Percentiles rank a stretch among this genome's conserved stretches.
phyloP scores from a whole-genome alignment of 2,797 vertebrate species.

The Manis pentadactyla region DNA sequence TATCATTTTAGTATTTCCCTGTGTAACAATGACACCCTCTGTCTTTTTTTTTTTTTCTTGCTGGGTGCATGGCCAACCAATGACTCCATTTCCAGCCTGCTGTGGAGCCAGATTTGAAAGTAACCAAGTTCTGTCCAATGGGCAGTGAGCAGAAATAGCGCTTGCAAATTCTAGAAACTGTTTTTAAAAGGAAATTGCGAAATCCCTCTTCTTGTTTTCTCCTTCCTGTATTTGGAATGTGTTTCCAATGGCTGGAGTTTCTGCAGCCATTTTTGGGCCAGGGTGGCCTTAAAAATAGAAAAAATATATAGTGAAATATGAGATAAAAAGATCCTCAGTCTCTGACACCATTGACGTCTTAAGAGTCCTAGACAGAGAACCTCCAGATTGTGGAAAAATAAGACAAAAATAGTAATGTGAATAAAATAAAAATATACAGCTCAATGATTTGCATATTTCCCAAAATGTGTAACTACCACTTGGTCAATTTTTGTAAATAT shows the following conservation, averaged over 20 bases:
- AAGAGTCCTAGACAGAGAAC: not conserved
- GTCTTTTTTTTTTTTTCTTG: not conserved
- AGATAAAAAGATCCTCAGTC: not conserved
- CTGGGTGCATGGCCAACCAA: conserved; percentile 11
- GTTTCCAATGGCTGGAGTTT: not conserved
- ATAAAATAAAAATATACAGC: not conserved
- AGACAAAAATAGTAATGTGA: not conserved
- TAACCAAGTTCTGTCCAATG: not conserved
- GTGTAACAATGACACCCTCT: not conserved
- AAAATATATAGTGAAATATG: not conserved
- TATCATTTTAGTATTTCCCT: conserved; percentile 18
- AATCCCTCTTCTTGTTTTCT: not conserved
- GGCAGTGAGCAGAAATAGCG: not conserved
- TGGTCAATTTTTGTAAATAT: not conserved
- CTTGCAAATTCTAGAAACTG: not conserved
- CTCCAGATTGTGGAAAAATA: not conserved
- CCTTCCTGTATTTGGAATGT: not conserved
- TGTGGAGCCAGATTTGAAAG: not conserved
- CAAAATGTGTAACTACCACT: not conserved
- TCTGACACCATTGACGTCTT: not conserved
- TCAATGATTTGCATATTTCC: not conserved
- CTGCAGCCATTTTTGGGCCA: not conserved
- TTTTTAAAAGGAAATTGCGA: not conserved
- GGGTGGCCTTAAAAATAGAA: not conserved
- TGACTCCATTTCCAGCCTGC: not conserved